These are phyloP conservation scores for Lophotriccus pileatus DNA, from an alignment of 2,797 vertebrate genomes.

Conservation along the genomic window DNA sequence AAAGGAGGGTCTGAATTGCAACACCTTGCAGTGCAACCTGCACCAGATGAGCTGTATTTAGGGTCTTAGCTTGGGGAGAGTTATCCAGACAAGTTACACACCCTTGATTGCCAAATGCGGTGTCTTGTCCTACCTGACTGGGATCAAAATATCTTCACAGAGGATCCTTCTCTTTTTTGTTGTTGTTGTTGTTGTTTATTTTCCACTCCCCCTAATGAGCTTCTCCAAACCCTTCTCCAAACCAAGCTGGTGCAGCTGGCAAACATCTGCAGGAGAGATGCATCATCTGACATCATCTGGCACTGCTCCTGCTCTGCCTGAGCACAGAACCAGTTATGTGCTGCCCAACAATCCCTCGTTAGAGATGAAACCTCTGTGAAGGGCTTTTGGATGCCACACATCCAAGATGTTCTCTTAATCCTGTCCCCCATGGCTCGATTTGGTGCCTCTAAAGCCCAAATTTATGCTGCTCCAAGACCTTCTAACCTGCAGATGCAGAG, in stretches of 20 bases:
- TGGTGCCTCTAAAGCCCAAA: no score
- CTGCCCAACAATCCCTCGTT: neutral
- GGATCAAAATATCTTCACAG: neutral
- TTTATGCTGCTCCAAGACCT: neutral
- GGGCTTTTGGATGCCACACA: neutral
- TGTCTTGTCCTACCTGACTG: neutral
- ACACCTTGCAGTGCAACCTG: neutral
- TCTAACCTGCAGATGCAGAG: rapidly evolving
- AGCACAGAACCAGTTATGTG: neutral
- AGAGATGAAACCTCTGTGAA: neutral
- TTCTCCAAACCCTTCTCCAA: neutral
- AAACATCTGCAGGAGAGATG: neutral
- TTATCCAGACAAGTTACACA: neutral
- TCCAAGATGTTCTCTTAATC: neutral
- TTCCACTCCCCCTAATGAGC: neutral
- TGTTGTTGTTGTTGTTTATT: no score
- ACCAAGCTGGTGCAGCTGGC: neutral
- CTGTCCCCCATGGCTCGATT: neutral
- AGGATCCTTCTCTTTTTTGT: neutral
- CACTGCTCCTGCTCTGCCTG: neutral
- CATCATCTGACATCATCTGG: neutral
- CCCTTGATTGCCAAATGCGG: neutral
- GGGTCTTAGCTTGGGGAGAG: neutral
- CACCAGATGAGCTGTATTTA: neutral
- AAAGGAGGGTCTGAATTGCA: neutral